phyloP scores from a whole-genome alignment of 2,888 invertebrate genomes.

The Leptopilina myrica region DNA sequence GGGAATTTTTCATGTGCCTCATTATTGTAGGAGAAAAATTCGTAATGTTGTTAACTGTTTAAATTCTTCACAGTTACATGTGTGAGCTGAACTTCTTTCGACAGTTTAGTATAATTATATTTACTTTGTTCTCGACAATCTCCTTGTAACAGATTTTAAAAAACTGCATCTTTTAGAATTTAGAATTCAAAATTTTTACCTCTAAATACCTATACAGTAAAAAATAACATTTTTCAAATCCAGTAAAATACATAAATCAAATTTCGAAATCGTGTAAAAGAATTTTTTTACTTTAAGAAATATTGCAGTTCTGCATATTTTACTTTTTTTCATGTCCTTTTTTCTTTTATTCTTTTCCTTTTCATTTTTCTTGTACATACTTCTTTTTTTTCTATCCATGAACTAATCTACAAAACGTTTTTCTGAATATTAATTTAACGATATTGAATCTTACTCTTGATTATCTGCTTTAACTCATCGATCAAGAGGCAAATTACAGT shows the following conservation, averaged over 20 bases:
- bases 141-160: not conserved
- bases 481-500: slow-evolving; percentile 24
- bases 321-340: not conserved
- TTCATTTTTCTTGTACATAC: too few species aligned
- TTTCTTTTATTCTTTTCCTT: not conserved
- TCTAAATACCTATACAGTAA: too few species aligned
- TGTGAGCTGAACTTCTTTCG: not conserved
- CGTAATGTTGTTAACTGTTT: slow-evolving; percentile 1
- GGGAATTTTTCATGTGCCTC: not conserved
- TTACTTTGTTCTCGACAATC: slow-evolving; percentile 15
- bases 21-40: not conserved
- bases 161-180: slow-evolving; percentile 4
- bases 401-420: slow-evolving; percentile 9
- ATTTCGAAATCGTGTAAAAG: not conserved
- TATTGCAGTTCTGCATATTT: not conserved
- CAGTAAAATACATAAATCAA: not conserved
- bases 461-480: slow-evolving; percentile 25
- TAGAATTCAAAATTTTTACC: not conserved
- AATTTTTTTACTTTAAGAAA: too few species aligned
- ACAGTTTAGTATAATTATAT: slow-evolving; percentile 28
- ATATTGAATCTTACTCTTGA: slow-evolving; percentile 7
- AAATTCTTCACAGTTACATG: slow-evolving; percentile 6
- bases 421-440: slow-evolving; percentile 18
- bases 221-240: not conserved
- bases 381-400: not conserved